Conservation (phyloP, 2,797 vertebrate genomes). For the Megalops cyprinoides region DNA sequence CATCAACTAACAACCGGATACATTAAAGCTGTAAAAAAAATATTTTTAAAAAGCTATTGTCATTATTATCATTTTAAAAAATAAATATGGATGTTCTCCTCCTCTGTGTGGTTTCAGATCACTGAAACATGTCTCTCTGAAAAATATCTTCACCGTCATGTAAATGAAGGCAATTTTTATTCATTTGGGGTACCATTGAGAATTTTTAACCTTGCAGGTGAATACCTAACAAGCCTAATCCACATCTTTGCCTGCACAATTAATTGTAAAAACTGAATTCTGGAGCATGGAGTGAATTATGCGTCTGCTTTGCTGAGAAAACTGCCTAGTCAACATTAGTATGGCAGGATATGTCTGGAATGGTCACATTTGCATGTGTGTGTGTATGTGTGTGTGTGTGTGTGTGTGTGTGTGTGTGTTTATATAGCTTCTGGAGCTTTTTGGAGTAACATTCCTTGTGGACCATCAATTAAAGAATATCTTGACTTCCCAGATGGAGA, state of each 20-base stretch:
- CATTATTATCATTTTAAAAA: neutral
- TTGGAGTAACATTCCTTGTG: too few relatives aligned
- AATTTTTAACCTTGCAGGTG: constrained; percentile 1
- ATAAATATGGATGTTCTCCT: neutral
- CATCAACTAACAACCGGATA: too few relatives aligned
- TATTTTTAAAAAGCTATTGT: too few relatives aligned
- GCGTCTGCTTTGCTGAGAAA: neutral
- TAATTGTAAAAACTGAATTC: neutral
- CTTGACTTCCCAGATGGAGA: too few relatives aligned
- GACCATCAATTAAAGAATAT: too few relatives aligned
- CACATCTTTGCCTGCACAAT: neutral
- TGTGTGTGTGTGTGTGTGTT: too few relatives aligned
- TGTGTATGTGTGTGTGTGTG: too few relatives aligned
- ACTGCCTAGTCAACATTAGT: neutral
- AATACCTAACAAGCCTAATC: neutral
- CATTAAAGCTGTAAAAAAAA: too few relatives aligned
- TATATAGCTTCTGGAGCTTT: too few relatives aligned
- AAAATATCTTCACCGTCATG: neutral
- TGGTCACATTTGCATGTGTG: neutral
- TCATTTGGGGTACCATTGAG: neutral
- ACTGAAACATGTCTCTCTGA: neutral
- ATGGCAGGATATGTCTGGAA: neutral
- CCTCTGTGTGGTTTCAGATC: neutral
- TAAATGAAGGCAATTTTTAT: neutral
- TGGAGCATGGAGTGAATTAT: neutral